Evolutionary conservation across 2,888 invertebrate species (phyloP).

Genomic region (Hirtodrosophila alboralis): DNA sequence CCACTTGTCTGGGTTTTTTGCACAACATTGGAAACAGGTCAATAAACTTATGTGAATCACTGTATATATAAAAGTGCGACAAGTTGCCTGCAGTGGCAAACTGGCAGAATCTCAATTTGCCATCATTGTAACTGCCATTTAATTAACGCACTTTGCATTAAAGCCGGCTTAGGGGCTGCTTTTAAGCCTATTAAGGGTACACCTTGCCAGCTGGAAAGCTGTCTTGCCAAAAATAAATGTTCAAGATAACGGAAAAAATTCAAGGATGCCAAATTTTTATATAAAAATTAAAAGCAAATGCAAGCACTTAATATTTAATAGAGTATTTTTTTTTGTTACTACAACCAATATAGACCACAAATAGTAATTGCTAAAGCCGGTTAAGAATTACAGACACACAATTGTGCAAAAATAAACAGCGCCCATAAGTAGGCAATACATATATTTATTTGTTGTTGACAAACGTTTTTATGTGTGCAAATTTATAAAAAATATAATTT

Average conservation of each 20-base stretch:
- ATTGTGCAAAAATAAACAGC: no score
- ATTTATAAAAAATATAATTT: no score
- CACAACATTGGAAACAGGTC: constrained; percentile 13
- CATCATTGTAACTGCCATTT: constrained; percentile 49
- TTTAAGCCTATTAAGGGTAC: constrained; percentile 62
- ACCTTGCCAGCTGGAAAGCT: constrained; percentile 19
- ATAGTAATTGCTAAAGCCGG: no score
- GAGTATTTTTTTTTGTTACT: no score
- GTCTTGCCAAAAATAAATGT: neutral
- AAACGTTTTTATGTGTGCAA: no score
- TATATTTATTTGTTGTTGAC: no score
- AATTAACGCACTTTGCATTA: constrained; percentile 69
- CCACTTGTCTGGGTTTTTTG: neutral
- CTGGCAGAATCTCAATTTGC: constrained; percentile 3
- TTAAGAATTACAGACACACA: no score
- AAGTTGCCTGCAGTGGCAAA: constrained; percentile 10
- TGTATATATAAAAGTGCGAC: constrained; percentile 6
- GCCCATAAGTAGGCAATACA: no score
- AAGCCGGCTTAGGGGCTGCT: constrained; percentile 48
- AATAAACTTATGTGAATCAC: constrained; percentile 15
- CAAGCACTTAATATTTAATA: no score
- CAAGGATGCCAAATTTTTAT: neutral
- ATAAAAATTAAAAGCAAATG: no score
- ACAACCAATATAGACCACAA: no score
- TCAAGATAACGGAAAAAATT: neutral